phyloP scores from a whole-genome alignment of 2,888 invertebrate genomes.

The Phaedon cochleariae region DNA sequence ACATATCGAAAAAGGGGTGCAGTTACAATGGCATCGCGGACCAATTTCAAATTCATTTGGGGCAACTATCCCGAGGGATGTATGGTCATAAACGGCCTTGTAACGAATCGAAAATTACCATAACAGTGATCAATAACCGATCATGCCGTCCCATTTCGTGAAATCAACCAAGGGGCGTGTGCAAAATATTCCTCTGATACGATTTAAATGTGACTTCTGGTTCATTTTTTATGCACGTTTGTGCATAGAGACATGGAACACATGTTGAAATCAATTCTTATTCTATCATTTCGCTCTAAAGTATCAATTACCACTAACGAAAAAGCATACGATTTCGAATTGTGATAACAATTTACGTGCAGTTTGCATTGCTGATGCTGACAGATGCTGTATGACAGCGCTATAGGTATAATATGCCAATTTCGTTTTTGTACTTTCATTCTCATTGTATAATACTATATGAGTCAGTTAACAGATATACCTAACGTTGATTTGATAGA shows the following conservation, averaged over 20 bases:
- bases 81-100: slow-evolving; percentile 61
- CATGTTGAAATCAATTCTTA: slow-evolving; percentile 43
- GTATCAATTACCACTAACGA: slow-evolving; percentile 45
- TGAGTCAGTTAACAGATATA: too few relatives aligned
- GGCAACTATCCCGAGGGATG: slow-evolving; percentile 53
- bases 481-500: neutral
- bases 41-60: slow-evolving; percentile 62
- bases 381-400: slow-evolving; percentile 14
- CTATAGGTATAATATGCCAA: neutral
- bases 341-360: slow-evolving; percentile 24
- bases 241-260: slow-evolving; percentile 52
- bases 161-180: slow-evolving; percentile 56
- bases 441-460: too few relatives aligned
- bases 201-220: slow-evolving; percentile 56
- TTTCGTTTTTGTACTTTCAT: slow-evolving; percentile 8
- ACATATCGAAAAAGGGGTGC: slow-evolving; percentile 49
- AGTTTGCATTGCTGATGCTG: slow-evolving; percentile 25
- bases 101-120: slow-evolving; percentile 60
- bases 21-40: slow-evolving; percentile 49
- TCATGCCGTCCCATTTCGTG: slow-evolving; percentile 54
- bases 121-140: slow-evolving; percentile 57
- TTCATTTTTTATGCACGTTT: slow-evolving; percentile 53
- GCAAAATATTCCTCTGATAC: slow-evolving; percentile 52
- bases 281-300: slow-evolving; percentile 34
- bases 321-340: slow-evolving; percentile 24